Base-by-base conservation (phyloP, 2,888 invertebrate species). In the Diaphora mendica region DNA sequence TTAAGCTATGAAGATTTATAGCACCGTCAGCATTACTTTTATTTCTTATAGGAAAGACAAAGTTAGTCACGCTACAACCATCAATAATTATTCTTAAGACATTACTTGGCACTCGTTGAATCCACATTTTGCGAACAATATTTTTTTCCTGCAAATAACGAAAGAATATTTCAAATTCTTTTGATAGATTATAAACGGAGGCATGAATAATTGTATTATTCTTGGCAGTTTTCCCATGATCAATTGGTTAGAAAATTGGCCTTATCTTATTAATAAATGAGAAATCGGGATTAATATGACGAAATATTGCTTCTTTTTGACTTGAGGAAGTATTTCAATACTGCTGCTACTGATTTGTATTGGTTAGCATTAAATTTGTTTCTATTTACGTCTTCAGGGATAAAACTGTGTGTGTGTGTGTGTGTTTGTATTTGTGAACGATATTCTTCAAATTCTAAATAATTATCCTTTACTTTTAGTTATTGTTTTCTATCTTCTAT, bases 61-160 rank as follows among this genome's bases (percentile, higher is more conserved):
- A 66, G 62, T 78, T 78, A 82, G 77, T 72, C 62, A 62, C 48
- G 71, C 48, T 0, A 79, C 76, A 66, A 71, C 70, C 76, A 76
- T 70, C 11, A 65, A 65, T n/a, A 33, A 75, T 59, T 68, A 73
- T 71, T 69, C 59, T 70, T 17, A 68, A 44, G 7, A 67, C 35
- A 48, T 76, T 76, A 76, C 75, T 83, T 74, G 83, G 83, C 76
- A 83, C 78, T 23, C 83, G 83, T 62, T 85, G 83, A 13, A 83
- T 79, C 83, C 83, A 85, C 83, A 83, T 83, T 71, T 55, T 85
- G 79, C 20, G 65, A 76, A 73, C 26, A 64, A 73, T 80, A 76
- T 74, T 69, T 69, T 48, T 78, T 74, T 75, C 79, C 83, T 85
- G 85, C 71, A 83, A 83, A 81, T 75, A 85, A 83, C 30, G 76